Conservation (phyloP, 2,888 invertebrate species). For the Dascillus cervinus region DNA sequence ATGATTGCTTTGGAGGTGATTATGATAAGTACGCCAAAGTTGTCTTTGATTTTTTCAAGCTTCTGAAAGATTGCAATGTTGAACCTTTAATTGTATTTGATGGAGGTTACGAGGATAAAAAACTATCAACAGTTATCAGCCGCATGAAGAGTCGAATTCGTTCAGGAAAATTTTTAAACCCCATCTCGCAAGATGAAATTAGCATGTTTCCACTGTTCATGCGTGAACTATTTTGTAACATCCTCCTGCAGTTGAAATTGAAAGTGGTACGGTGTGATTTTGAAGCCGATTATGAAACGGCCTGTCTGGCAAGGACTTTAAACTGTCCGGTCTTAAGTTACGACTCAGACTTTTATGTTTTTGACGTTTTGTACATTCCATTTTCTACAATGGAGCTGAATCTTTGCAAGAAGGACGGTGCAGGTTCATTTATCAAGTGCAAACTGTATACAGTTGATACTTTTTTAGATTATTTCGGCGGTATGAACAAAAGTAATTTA, state of each 20-base stretch:
- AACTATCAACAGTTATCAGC: slow-evolving; percentile 56
- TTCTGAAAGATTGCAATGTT: slow-evolving; percentile 62
- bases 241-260: slow-evolving; percentile 57
- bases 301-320: slow-evolving; percentile 67
- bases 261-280: slow-evolving; percentile 67
- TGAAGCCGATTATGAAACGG: slow-evolving; percentile 87
- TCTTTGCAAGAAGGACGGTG: slow-evolving; percentile 13
- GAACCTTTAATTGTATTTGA: slow-evolving; percentile 70
- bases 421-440: slow-evolving; percentile 43
- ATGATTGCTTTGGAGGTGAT: slow-evolving; percentile 77
- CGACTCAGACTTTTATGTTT: slow-evolving; percentile 92
- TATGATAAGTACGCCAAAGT: slow-evolving; percentile 67
- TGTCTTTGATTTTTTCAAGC: slow-evolving; percentile 60
- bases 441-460: slow-evolving; percentile 65
- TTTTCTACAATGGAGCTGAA: slow-evolving; percentile 57
- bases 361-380: slow-evolving; percentile 75
- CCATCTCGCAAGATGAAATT: slow-evolving; percentile 46
- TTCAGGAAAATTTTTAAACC: slow-evolving; percentile 50
- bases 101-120: slow-evolving; percentile 66
- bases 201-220: slow-evolving; percentile 70
- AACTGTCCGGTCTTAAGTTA: slow-evolving; percentile 83
- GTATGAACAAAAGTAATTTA: slow-evolving; percentile 57
- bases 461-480: slow-evolving; percentile 58
- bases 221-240: slow-evolving; percentile 66
- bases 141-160: slow-evolving; percentile 54